Conservation (phyloP, 1,140 invertebrate species). For the Charaxes varanes region DNA sequence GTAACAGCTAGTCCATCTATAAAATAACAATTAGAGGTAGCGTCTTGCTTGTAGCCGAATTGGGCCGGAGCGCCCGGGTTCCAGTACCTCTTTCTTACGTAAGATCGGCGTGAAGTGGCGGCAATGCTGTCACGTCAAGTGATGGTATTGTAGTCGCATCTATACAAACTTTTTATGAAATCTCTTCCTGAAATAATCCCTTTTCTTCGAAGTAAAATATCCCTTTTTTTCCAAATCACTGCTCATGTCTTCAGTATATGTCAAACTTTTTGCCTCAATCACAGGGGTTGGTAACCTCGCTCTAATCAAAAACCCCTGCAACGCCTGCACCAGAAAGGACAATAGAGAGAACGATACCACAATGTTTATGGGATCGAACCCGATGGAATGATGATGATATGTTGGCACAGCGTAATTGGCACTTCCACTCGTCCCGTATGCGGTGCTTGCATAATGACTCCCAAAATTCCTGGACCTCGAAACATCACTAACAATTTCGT, state of each 20-base stretch:
- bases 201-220: neutral
- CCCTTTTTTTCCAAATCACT: conserved; percentile 33
- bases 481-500: conserved; percentile 16
- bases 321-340: conserved; percentile 63
- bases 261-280: conserved; percentile 46
- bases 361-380: conserved; percentile 70
- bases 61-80: too few species aligned
- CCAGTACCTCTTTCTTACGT: too few species aligned
- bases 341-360: conserved; percentile 67
- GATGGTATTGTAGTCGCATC: too few species aligned
- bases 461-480: conserved; percentile 40
- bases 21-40: too few species aligned
- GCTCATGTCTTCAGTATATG: conserved; percentile 31
- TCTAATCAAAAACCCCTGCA: conserved; percentile 55
- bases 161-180: neutral
- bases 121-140: too few species aligned
- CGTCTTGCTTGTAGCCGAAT: too few species aligned
- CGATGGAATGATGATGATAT: conserved; percentile 69
- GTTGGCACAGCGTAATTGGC: conserved; percentile 37
- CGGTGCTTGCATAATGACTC: conserved; percentile 39
- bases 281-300: conserved; percentile 50
- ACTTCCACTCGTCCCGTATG: conserved; percentile 41
- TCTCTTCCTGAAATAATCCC: conserved; percentile 1
- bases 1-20: too few species aligned
- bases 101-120: too few species aligned